Base-by-base conservation (phyloP, 2,113 vertebrate genomes). In the Dendrocopos noguchii region DNA sequence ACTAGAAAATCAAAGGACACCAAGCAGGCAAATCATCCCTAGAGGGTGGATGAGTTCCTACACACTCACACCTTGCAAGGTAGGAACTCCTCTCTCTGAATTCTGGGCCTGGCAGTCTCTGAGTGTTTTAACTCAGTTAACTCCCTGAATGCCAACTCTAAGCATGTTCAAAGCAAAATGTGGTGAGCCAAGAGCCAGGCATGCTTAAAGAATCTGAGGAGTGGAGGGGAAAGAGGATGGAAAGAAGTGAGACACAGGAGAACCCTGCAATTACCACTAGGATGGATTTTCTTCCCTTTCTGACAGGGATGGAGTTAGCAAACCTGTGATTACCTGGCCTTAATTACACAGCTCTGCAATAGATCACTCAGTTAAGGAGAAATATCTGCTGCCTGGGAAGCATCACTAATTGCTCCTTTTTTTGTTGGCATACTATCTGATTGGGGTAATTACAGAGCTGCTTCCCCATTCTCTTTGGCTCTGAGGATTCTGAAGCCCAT, bases 271-370 rank as follows among this genome's bases (percentile, higher is more conserved):
- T 98, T 98, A 98, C 95, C 86, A 64, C 77, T 95, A 97, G 97
- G 96, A 97, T 96, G 97, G 96, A 97, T 97, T 96, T 96, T 96
- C 93, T 97, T 93, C 88, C 91, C 93, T 93, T 95, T 96, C 88
- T 97, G 97, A 96, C 97, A 97, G 95, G 93, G 92, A 57, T 12
- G 65, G 95, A 93, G 95, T 91, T 79, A 87, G 93, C 21, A 95
- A 97, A 89, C 97, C 96, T 97, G 72, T 98, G 88, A 98, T 98
- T 98, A 98, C 3, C 5, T 79, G 80, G 72, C 61, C 84, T 76
- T 98, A 98, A 98, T 98, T 98, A 97, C 96, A 98, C 92, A 97
- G 95, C 97, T 94, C 84, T 95, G 50, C 92, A 96, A 97, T 76
- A 96, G 97, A 91, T 68, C 80, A 86, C 91, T 97, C 92, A 25